Percentiles rank a stretch among this genome's conserved stretches.
Evolutionary conservation across 2,888 invertebrate species (phyloP).

Genomic region (Stenchaetothrips biformis): DNA sequence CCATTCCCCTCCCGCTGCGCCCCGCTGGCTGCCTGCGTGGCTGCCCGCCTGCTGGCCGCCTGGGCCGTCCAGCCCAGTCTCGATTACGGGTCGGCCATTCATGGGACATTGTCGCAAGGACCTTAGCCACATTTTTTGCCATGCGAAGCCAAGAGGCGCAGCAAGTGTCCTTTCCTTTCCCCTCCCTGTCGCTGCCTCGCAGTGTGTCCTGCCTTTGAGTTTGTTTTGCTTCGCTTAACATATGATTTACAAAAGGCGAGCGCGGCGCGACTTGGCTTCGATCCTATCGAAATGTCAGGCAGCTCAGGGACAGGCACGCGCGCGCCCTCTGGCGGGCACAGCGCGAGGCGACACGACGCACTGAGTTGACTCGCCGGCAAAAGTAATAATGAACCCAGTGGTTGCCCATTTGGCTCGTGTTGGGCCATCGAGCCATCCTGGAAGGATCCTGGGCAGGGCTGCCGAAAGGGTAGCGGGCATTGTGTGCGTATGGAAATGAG

Average conservation of each 20-base stretch:
- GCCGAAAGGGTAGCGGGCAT: no score
- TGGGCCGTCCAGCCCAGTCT: not conserved
- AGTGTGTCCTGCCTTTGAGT: not conserved
- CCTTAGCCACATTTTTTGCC: no score
- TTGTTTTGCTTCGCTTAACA: not conserved
- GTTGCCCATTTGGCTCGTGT: not conserved
- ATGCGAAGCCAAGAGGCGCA: not conserved
- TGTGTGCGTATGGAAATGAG: not conserved
- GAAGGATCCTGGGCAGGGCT: no score
- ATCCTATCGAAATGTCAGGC: slow-evolving; percentile 3
- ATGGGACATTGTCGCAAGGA: no score
- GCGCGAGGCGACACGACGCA: not conserved
- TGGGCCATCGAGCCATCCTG: not conserved
- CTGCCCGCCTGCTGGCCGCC: not conserved
- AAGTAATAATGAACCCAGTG: no score
- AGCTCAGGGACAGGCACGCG: not conserved
- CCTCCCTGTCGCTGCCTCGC: not conserved
- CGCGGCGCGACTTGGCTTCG: not conserved
- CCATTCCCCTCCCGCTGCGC: slow-evolving; percentile 10
- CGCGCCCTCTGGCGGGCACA: not conserved
- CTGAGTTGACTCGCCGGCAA: no score
- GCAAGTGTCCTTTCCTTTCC: not conserved
- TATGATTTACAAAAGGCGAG: slow-evolving; percentile 7
- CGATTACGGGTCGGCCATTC: not conserved
- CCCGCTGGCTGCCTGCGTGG: not conserved